These are phyloP conservation scores for Herpailurus yagouaroundi DNA, from an alignment of 2,113 vertebrate species.

Conservation along the genomic window DNA sequence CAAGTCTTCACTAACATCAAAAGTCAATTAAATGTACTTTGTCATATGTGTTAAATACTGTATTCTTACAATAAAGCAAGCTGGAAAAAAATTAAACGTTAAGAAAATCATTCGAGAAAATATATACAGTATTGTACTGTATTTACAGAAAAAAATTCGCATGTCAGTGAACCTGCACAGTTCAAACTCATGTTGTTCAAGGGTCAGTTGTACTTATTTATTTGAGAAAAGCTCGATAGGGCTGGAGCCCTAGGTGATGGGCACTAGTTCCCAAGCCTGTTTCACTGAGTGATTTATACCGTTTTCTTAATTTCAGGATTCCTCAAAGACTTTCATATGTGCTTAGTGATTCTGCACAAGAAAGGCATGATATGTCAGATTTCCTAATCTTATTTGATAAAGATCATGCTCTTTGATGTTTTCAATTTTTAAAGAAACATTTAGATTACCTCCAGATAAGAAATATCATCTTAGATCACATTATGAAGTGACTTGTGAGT, in stretches of 20 bases:
- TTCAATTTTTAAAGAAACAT: slow-evolving; percentile 4
- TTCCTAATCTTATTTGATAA: neutral
- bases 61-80: neutral
- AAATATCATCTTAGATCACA: neutral
- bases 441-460: neutral
- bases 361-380: neutral
- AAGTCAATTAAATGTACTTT: neutral
- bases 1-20: neutral
- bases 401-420: neutral
- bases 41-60: neutral
- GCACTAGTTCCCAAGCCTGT: neutral
- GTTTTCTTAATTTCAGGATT: neutral
- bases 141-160: neutral
- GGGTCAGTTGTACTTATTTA: neutral
- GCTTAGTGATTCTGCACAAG: neutral
- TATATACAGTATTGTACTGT: neutral
- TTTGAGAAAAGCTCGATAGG: neutral
- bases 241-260: neutral
- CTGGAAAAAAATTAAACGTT: neutral
- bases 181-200: neutral
- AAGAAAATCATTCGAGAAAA: neutral
- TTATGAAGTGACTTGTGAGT: neutral
- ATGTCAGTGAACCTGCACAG: neutral
- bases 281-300: neutral
- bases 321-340: neutral